These are phyloP conservation scores for Periophthalmus magnuspinnatus DNA, from an alignment of 2,797 vertebrate genomes.

Conservation along the genomic window DNA sequence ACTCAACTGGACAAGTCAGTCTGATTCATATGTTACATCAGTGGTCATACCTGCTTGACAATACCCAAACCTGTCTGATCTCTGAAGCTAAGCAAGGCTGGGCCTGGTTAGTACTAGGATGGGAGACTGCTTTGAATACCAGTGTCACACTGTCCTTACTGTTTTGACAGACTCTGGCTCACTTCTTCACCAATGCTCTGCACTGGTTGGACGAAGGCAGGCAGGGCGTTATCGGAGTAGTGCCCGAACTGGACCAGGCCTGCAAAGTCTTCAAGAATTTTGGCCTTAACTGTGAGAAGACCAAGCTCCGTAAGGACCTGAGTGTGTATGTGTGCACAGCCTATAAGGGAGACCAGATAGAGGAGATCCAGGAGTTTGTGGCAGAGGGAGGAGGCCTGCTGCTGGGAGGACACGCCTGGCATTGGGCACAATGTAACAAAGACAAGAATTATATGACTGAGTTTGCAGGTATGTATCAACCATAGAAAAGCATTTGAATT, in stretches of 20 bases:
- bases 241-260: background rate
- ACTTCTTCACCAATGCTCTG: constrained; percentile 78
- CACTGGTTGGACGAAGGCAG: constrained; percentile 80
- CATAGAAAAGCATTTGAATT: background rate
- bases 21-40: too few species aligned
- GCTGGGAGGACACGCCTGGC: constrained; percentile 83
- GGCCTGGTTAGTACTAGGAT: too few species aligned
- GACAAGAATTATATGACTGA: constrained; percentile 57
- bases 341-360: constrained; percentile 56
- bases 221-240: constrained; percentile 72
- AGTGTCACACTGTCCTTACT: background rate
- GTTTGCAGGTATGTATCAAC: constrained; percentile 61
- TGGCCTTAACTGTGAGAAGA: constrained; percentile 57
- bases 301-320: constrained; percentile 63
- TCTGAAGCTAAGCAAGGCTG: too few species aligned
- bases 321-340: constrained; percentile 76
- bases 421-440: constrained; percentile 70
- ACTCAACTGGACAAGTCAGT: too few species aligned
- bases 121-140: too few species aligned
- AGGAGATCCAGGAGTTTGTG: constrained; percentile 81
- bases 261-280: constrained; percentile 38
- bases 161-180: constrained; percentile 51
- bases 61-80: too few species aligned
- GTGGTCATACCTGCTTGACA: too few species aligned
- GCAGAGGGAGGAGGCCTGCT: constrained; percentile 84